These are phyloP conservation scores for Coecobrya sp. DNA, from an alignment of 2,888 invertebrate genomes.

Conservation along the genomic window DNA sequence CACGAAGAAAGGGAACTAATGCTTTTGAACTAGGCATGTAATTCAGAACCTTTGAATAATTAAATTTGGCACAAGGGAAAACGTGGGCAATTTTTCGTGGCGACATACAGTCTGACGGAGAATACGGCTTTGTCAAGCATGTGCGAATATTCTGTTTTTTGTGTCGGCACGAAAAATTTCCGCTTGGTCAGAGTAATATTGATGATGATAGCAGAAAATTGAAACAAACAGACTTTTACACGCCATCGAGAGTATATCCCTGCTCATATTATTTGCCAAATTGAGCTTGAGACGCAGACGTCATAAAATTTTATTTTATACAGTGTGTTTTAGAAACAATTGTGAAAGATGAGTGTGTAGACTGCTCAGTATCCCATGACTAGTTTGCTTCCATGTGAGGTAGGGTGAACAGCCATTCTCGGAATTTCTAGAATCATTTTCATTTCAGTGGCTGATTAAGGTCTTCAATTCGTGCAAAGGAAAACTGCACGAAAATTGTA, in stretches of 20 bases:
- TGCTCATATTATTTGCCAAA: slow-evolving; percentile 24
- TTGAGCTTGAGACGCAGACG: slow-evolving; percentile 41
- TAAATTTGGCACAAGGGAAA: slow-evolving; percentile 73
- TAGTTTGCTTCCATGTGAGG: slow-evolving; percentile 36
- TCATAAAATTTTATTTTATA: slow-evolving; percentile 33
- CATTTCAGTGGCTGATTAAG: slow-evolving; percentile 47
- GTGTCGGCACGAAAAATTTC: slow-evolving; percentile 47
- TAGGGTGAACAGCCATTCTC: slow-evolving; percentile 67
- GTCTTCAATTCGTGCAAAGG: slow-evolving; percentile 17
- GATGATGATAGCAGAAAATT: slow-evolving; percentile 50
- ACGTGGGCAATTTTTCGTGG: slow-evolving; percentile 64
- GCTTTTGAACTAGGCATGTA: slow-evolving; percentile 58
- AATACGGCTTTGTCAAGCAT: slow-evolving; percentile 46
- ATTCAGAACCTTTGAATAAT: slow-evolving; percentile 74
- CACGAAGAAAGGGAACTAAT: slow-evolving; percentile 41
- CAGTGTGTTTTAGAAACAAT: slow-evolving; percentile 34
- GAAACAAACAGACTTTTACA: slow-evolving; percentile 53
- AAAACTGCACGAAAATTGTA: slow-evolving; percentile 22
- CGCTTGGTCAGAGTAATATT: slow-evolving; percentile 46
- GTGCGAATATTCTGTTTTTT: slow-evolving; percentile 37
- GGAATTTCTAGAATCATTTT: slow-evolving; percentile 59
- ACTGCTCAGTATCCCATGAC: slow-evolving; percentile 27
- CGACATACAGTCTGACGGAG: slow-evolving; percentile 80
- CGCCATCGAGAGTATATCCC: slow-evolving; percentile 10
- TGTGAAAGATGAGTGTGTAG: slow-evolving; percentile 57